Conservation (phyloP, 1,140 invertebrate species). For the Drosophila subobscura region DNA sequence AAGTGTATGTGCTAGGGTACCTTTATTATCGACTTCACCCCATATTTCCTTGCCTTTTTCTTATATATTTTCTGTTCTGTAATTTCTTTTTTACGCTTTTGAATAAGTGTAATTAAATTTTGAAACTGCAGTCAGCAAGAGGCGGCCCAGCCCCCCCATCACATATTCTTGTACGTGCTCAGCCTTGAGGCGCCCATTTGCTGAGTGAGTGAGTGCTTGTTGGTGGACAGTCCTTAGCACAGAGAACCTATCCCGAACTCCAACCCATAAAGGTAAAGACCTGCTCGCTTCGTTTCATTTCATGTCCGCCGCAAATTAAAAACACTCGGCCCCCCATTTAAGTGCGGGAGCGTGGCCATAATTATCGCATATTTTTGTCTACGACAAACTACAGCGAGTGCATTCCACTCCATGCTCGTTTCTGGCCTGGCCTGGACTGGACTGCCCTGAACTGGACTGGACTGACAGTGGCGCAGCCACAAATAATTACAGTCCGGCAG, state of each 20-base stretch:
- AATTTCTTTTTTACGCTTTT: conserved; percentile 68
- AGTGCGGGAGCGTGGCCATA: conserved; percentile 45
- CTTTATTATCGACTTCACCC: not conserved
- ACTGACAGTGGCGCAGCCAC: conserved; percentile 23
- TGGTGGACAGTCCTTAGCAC: no score
- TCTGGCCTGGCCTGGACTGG: not conserved
- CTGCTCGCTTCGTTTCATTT: conserved; percentile 32
- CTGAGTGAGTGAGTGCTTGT: no score
- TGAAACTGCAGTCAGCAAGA: conserved; percentile 33
- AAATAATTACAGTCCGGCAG: conserved; percentile 48
- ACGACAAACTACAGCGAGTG: conserved; percentile 45
- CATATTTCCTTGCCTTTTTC: conserved; percentile 11
- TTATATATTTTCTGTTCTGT: conserved; percentile 31
- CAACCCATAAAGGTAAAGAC: not conserved
- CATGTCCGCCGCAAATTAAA: conserved; percentile 73
- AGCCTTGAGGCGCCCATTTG: conserved; percentile 40
- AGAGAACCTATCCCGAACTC: not conserved
- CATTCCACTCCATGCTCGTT: conserved; percentile 33
- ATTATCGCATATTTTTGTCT: conserved; percentile 71
- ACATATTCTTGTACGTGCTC: conserved; percentile 33
- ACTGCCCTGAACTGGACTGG: not conserved
- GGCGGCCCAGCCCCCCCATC: not conserved
- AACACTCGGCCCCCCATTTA: conserved; percentile 34
- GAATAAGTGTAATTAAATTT: conserved; percentile 77
- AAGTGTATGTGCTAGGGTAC: not conserved